Conservation (phyloP, 2,888 invertebrate species). For the Conchocele bisecta region DNA sequence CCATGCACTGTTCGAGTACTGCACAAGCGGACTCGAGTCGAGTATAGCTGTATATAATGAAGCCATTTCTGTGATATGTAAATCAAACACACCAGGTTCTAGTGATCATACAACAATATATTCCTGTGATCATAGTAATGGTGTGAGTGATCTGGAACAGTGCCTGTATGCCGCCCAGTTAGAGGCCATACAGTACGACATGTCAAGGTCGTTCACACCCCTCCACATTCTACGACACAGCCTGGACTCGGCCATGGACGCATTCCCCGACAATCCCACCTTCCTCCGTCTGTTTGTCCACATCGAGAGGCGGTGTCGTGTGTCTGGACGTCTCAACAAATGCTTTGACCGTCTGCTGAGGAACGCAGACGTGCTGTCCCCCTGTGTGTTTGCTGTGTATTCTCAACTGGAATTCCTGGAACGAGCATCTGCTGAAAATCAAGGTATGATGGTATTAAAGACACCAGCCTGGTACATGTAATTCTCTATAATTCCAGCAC, state of each 20-base stretch:
- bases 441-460: too few species aligned
- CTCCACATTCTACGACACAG: slow-evolving; percentile 64
- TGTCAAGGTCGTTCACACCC: slow-evolving; percentile 60
- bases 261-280: slow-evolving; percentile 68
- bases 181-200: slow-evolving; percentile 68
- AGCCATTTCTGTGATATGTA: neutral
- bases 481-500: too few species aligned
- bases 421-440: neutral
- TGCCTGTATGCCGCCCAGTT: slow-evolving; percentile 56
- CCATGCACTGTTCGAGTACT: slow-evolving; percentile 76
- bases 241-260: slow-evolving; percentile 65
- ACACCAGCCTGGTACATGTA: too few species aligned
- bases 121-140: too few species aligned
- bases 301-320: slow-evolving; percentile 72
- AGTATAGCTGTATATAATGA: slow-evolving; percentile 34
- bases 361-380: slow-evolving; percentile 45
- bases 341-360: slow-evolving; percentile 67
- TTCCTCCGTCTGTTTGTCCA: slow-evolving; percentile 73
- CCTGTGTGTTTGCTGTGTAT: slow-evolving; percentile 62
- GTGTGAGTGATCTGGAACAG: slow-evolving; percentile 13
- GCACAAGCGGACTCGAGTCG: slow-evolving; percentile 67
- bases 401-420: slow-evolving; percentile 64
- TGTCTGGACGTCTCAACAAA: slow-evolving; percentile 73
- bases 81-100: too few species aligned
- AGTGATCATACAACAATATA: too few species aligned